Base-by-base conservation (phyloP, 2,113 vertebrate genomes). In the Alethe diademata region DNA sequence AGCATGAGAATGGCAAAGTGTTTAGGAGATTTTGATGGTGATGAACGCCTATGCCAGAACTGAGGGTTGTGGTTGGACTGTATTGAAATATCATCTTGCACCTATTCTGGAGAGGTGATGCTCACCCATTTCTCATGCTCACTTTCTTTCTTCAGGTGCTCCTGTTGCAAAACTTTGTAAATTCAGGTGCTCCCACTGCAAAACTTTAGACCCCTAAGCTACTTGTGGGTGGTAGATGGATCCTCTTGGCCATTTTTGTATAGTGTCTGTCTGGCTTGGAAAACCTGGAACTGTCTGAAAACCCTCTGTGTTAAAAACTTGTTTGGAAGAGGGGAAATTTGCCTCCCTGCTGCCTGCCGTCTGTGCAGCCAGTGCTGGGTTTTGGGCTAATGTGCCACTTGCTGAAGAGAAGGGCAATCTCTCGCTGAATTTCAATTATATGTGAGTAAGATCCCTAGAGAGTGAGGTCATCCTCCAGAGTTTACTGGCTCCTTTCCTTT, bases 301-400 rank as follows among this genome's bases (percentile, higher is more conserved):
- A 40, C 17, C 1, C 5, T 75, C 22, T 57, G 13, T 3, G 1
- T 65, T 78, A 62, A 56, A 73, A 78, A 40, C 11, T 14, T 58
- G 12, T n/a, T 31, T 54, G 13, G 25, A 74, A 58, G 35, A 73
- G 74, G 54, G 40, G 26, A 70, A 45, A 42, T 24, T 23, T 62
- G 23, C 31, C 64, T 78, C 23, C 25, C 24, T 35, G 18, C 42
- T 78, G 28, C 19, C 31, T 42, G 14, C 33, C 14, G 51, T 80
- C 42, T 80, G 7, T 40, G 54, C 1, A 1, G 33, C 13, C n/a
- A 69, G 40, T 26, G 45, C 53, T 82, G 48, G 15, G 3, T 51
- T 93, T 70, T 0, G 0, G 19, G 23, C 6, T 58, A 58, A 31
- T 0, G 1, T 79, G 33, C 13, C 26, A 16, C 36, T 53, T 2